A percentile compares a stretch with the other conserved stretches of the same genome.
These are phyloP conservation scores for Temnopleurus reevesii DNA, from an alignment of 53 echinoderm and acorn worm genomes.

Conservation along the genomic window DNA sequence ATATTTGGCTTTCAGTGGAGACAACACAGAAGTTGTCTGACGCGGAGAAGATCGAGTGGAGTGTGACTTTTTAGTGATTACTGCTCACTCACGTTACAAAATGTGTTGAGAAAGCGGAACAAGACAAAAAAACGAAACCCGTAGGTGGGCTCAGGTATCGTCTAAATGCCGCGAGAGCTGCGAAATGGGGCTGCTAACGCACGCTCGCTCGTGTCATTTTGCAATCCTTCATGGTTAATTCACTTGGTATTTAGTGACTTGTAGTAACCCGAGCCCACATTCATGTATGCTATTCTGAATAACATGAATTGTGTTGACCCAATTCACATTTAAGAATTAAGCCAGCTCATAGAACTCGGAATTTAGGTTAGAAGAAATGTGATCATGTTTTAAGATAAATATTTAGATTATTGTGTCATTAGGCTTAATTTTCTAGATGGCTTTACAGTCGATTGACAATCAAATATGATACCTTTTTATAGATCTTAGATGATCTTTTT, in stretches of 20 bases:
- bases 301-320: background rate
- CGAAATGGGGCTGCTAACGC: background rate
- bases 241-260: background rate
- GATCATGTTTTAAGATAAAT: no score
- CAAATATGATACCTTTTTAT: no score
- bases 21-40: background rate
- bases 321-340: background rate
- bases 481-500: no score
- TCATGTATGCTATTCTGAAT: background rate
- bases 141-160: background rate
- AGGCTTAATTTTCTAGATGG: no score
- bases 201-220: background rate
- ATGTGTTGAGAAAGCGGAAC: background rate
- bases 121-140: background rate
- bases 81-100: background rate
- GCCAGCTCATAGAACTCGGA: background rate
- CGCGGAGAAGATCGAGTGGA: background rate
- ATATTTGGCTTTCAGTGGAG: background rate
- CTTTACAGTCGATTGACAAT: no score
- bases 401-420: no score
- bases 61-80: background rate
- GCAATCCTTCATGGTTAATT: slow-evolving; percentile 9
- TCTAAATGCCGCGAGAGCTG: background rate
- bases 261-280: background rate
- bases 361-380: no score